phyloP scores from a whole-genome alignment of 1,140 invertebrate species.

The Calliopsis andreniformis region DNA sequence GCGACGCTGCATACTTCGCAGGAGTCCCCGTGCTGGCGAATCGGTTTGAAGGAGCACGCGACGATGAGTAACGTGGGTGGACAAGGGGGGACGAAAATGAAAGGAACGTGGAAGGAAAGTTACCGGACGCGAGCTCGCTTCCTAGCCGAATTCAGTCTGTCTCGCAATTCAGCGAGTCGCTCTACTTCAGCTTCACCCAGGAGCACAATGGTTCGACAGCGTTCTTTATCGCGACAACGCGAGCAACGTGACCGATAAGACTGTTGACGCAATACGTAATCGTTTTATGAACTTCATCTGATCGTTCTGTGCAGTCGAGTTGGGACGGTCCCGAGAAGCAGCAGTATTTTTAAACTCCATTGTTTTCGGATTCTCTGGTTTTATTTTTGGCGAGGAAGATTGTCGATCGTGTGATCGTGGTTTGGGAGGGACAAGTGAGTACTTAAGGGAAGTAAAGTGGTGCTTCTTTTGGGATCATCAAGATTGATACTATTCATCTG shows the following conservation, averaged over 20 bases:
- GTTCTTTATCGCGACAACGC: neutral
- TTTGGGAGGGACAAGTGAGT: neutral
- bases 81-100: neutral
- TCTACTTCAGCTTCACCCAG: too few relatives aligned
- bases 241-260: neutral
- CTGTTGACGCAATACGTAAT: neutral
- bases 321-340: neutral
- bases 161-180: constrained; percentile 2
- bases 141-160: neutral
- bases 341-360: neutral
- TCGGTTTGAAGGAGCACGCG: constrained; percentile 23
- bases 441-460: neutral
- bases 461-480: neutral
- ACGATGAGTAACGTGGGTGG: constrained; percentile 29
- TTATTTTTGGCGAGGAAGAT: neutral
- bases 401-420: neutral
- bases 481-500: too few relatives aligned
- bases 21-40: constrained; percentile 20
- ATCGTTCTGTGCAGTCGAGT: neutral
- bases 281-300: neutral
- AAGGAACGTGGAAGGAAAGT: constrained; percentile 2
- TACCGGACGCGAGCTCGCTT: neutral
- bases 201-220: too few relatives aligned
- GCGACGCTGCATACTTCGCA: constrained; percentile 44
- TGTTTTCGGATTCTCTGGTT: neutral